Percentiles rank a stretch among this genome's conserved stretches.
Evolutionary conservation across 2,113 vertebrate genomes (phyloP).

Genomic region (Saimiri boliviensis): DNA sequence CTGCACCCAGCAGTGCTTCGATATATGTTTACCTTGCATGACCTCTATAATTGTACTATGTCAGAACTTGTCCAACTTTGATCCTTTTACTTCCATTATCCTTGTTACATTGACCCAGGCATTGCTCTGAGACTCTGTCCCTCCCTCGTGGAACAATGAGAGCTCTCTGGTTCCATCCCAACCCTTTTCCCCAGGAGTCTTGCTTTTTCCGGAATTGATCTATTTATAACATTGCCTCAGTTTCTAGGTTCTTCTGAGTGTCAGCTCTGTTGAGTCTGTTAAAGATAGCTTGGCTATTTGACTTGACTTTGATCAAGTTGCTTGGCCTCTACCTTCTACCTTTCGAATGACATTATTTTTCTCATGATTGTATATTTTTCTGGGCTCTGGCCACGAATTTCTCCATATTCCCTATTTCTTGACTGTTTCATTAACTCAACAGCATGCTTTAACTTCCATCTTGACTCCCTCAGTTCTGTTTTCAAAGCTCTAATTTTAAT

Average conservation of each 20-base stretch:
- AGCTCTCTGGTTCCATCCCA: neutral
- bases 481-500: neutral
- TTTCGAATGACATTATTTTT: neutral
- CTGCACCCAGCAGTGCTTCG: neutral
- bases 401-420: neutral
- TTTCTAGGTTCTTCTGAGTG: neutral
- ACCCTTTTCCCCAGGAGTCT: neutral
- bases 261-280: slow-evolving; percentile 2
- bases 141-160: neutral
- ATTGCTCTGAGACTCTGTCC: neutral
- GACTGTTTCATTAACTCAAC: neutral
- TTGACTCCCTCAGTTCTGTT: neutral
- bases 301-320: slow-evolving; percentile 1
- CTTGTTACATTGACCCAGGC: neutral
- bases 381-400: neutral
- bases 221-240: neutral
- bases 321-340: neutral
- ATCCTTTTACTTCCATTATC: neutral
- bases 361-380: neutral
- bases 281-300: neutral
- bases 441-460: neutral
- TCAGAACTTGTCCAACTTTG: neutral
- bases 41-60: neutral
- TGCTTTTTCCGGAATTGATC: neutral
- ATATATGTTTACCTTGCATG: neutral